Percentiles rank a stretch among this genome's conserved stretches.
Conservation (phyloP, 2,888 invertebrate genomes). For the Augiades crinisus region DNA sequence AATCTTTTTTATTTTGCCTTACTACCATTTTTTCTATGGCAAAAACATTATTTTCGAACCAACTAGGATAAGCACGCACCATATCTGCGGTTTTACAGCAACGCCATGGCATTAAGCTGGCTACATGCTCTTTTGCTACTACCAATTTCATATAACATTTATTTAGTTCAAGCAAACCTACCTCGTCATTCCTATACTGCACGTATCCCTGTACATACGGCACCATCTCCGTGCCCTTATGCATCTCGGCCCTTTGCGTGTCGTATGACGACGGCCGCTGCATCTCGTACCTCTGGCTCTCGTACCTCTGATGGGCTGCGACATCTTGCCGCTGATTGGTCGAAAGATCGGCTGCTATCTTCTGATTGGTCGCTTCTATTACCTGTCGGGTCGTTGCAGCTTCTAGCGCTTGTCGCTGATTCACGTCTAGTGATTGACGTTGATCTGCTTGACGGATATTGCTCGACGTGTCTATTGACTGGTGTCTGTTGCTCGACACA, state of each 20-base stretch:
- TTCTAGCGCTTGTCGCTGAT: slow-evolving; percentile 14
- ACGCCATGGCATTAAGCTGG: no score
- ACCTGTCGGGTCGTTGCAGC: not conserved
- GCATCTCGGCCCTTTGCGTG: not conserved
- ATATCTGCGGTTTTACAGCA: no score
- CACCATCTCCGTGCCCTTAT: slow-evolving; percentile 15
- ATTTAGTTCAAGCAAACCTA: no score
- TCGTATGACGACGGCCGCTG: slow-evolving; percentile 33
- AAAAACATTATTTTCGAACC: no score
- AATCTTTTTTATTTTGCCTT: no score
- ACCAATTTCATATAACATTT: no score
- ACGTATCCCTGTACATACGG: slow-evolving; percentile 39
- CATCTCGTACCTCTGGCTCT: slow-evolving; percentile 41
- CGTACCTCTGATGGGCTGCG: slow-evolving; percentile 38
- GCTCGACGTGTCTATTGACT: no score
- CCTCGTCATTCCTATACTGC: slow-evolving; percentile 53
- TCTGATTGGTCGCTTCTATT: slow-evolving; percentile 32
- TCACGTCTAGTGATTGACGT: not conserved
- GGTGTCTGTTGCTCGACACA: no score
- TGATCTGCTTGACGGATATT: not conserved
- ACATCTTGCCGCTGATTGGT: slow-evolving; percentile 25
- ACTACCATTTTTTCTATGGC: no score
- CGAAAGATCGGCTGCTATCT: slow-evolving; percentile 11
- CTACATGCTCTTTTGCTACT: no score
- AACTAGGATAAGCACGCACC: no score